Percentiles rank a stretch among this genome's conserved stretches.
These are phyloP conservation scores for Hydrozoanthus gracilis DNA, from an alignment of 92 coral and sea anemone species.

Conservation along the genomic window DNA sequence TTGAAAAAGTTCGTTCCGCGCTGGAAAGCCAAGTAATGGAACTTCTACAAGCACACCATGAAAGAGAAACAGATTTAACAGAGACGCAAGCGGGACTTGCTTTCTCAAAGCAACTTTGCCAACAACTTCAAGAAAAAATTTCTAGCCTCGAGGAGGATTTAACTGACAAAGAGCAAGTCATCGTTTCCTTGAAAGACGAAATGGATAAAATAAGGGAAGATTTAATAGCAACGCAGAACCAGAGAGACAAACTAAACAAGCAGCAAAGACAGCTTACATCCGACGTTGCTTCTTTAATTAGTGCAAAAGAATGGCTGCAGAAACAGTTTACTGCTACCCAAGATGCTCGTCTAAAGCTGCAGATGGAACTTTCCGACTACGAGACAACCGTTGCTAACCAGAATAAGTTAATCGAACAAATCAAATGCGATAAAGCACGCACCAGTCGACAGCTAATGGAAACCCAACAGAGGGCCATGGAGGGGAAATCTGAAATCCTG, in stretches of 20 bases:
- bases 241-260: conserved; percentile 54
- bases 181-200: conserved; percentile 58
- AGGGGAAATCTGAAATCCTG: conserved; percentile 78
- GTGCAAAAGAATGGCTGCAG: conserved; percentile 77
- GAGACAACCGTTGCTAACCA: conserved; percentile 66
- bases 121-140: conserved; percentile 64
- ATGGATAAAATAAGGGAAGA: conserved; percentile 51
- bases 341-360: conserved; percentile 80
- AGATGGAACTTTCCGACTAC: conserved; percentile 71
- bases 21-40: conserved; percentile 61
- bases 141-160: conserved; percentile 57
- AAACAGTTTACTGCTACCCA: conserved; percentile 71
- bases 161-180: conserved; percentile 45
- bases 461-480: conserved; percentile 82
- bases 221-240: conserved; percentile 55
- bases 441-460: conserved; percentile 70
- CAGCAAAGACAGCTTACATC: conserved; percentile 64
- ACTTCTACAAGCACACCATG: conserved; percentile 58
- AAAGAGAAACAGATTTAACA: conserved; percentile 58
- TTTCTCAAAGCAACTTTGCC: conserved; percentile 61
- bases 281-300: conserved; percentile 68
- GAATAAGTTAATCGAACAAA: conserved; percentile 63
- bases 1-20: conserved; percentile 54
- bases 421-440: conserved; percentile 79
- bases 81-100: conserved; percentile 80